Conservation (phyloP, 2,888 invertebrate species). For the Dusona sp. region DNA sequence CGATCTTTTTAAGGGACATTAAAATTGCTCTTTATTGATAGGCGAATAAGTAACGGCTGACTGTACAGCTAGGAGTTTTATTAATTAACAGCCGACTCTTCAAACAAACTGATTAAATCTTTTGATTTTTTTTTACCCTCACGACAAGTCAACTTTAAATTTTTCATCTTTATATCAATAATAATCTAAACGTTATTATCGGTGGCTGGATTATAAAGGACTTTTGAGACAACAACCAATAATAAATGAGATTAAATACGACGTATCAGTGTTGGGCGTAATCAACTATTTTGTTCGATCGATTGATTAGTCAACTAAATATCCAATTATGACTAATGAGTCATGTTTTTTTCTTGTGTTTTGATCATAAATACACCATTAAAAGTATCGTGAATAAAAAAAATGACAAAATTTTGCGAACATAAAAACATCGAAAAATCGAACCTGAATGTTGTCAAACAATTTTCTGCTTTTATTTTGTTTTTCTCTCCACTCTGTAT, state of each 20-base stretch:
- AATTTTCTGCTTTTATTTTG: no score
- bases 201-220: constrained; percentile 16
- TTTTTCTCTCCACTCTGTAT: no score
- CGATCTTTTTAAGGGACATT: constrained; percentile 70
- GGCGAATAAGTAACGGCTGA: constrained; percentile 79
- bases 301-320: no score
- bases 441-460: no score
- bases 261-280: background rate
- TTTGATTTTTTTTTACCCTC: constrained; percentile 39
- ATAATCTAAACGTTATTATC: constrained; percentile 15
- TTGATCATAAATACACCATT: no score
- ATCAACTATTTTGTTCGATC: no score
- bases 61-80: constrained; percentile 63
- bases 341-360: no score
- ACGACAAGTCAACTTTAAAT: constrained; percentile 35
- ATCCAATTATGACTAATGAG: no score
- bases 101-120: constrained; percentile 57
- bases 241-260: background rate
- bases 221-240: background rate
- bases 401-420: no score
- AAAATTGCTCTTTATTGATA: constrained; percentile 80
- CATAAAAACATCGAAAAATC: no score
- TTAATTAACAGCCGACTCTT: constrained; percentile 72
- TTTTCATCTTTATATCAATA: background rate
- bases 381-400: no score